These are phyloP conservation scores for Crenuchus spilurus DNA, from an alignment of 2,797 vertebrate species.

Conservation along the genomic window DNA sequence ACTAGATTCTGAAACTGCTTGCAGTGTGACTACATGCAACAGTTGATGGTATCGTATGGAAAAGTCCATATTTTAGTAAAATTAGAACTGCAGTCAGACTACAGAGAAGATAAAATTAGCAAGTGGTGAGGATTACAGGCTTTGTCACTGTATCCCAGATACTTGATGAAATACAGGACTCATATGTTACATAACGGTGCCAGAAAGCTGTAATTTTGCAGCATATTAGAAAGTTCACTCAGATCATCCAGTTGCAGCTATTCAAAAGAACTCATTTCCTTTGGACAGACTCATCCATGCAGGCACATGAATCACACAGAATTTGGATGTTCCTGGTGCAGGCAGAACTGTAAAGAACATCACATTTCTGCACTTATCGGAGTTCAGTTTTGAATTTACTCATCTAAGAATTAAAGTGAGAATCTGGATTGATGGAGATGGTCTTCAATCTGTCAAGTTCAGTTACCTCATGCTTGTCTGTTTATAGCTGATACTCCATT, in stretches of 20 bases:
- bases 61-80: background rate
- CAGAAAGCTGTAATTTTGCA: background rate
- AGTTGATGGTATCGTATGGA: too few relatives aligned
- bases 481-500: background rate
- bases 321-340: too few relatives aligned
- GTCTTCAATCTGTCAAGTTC: background rate
- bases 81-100: background rate
- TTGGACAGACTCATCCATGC: background rate
- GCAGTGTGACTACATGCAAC: too few relatives aligned
- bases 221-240: background rate
- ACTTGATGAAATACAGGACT: background rate
- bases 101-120: background rate
- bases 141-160: background rate
- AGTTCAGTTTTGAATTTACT: too few relatives aligned
- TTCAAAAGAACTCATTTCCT: background rate
- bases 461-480: background rate
- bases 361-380: too few relatives aligned
- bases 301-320: background rate
- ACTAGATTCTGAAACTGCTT: too few relatives aligned
- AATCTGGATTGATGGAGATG: background rate
- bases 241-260: constrained; percentile 1
- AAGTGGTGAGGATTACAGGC: background rate
- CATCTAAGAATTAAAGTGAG: background rate
- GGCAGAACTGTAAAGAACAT: too few relatives aligned
- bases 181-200: background rate